phyloP scores from a whole-genome alignment of 2,113 vertebrate species.

The Gallinago undulata region DNA sequence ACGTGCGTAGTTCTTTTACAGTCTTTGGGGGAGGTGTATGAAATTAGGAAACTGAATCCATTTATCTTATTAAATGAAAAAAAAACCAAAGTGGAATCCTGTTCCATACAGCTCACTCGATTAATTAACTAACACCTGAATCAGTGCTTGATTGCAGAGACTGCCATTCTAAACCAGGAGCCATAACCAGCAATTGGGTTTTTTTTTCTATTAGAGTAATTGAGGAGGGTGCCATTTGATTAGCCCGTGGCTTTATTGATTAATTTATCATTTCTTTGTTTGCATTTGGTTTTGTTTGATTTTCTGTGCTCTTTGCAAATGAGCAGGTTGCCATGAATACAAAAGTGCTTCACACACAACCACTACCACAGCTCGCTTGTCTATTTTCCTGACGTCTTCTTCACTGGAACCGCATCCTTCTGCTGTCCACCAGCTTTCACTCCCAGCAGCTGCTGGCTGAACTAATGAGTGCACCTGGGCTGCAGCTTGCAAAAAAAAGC shows the following conservation, averaged over 20 bases:
- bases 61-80: constrained; percentile 4
- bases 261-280: constrained; percentile 55
- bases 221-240: not conserved
- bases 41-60: not conserved
- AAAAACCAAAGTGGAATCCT: not conserved
- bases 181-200: not conserved
- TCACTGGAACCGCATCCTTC: not conserved
- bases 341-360: not conserved
- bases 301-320: constrained; percentile 29
- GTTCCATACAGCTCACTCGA: not conserved
- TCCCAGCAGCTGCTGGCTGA: not conserved
- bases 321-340: constrained; percentile 1
- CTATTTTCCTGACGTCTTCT: not conserved
- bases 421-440: not conserved
- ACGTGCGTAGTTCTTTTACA: not conserved
- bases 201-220: constrained; percentile 11
- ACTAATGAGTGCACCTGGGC: not conserved
- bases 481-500: not conserved
- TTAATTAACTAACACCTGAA: constrained; percentile 10
- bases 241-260: constrained; percentile 41
- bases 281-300: constrained; percentile 49
- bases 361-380: not conserved
- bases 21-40: not conserved
- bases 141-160: constrained; percentile 16
- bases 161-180: constrained; percentile 1